Base-by-base conservation (phyloP, 2,797 vertebrate species). In the Prunella strophiata region DNA sequence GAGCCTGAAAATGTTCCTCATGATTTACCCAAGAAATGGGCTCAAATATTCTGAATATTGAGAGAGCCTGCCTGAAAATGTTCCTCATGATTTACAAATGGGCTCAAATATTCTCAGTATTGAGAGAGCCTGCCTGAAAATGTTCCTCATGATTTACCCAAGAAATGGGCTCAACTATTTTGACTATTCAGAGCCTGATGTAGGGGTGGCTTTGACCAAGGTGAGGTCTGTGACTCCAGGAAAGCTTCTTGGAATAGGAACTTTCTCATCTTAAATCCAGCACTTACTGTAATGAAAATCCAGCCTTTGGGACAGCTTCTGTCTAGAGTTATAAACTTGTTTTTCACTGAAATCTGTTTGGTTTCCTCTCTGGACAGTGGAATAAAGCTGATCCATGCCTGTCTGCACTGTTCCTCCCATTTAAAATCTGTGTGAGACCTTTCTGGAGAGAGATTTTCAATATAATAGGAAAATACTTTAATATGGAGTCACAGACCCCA, bases 1-100 rank as follows among this genome's bases (percentile, higher is more conserved):
- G 63, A n/a, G 32, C 51, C 63, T 63, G 82, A 63, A 93, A 88
- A 79, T 72, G 63, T 42, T 3, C 59, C 30, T 94, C 52, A n/a
- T 3, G 25, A 26, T 29, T 66, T 32, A 43, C 30, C 38, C 55
- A 40, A 32, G 27, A 67, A 89, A 36, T 0, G 10, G 7, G 23
- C 9, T 48, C 22, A 34, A 59, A 68, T 42, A 50, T 18, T 42
- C 36, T 23, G 11, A 68, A 27, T n/a, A 50, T 6, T 68, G 2
- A 80, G 29, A 80, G 15, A 63, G 5, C 20, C 2, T 3, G 4
- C 12, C 19, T 59, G 25, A 38, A 58, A 59, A 59, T 38, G 58
- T 27, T 4, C 25, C 9, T 59, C 34, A 58, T 9, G 23, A 36
- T 34, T 58, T 36, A 58, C 16, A 58, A 90, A 47, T 0, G 9